Base-by-base conservation (phyloP, 2,888 invertebrate genomes). In the Escarpia spicata region DNA sequence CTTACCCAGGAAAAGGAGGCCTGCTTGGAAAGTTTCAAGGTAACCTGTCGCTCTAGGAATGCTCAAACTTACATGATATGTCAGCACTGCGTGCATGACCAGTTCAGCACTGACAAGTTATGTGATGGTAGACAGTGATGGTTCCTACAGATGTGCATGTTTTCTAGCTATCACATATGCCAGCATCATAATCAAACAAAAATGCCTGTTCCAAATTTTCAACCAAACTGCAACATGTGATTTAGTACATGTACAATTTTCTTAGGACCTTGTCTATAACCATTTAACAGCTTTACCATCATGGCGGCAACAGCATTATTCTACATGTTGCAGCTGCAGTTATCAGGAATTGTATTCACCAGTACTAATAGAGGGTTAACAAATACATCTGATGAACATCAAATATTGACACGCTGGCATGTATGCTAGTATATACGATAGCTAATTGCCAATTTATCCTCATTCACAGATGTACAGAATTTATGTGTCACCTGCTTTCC, bases 11-110 rank as follows among this genome's bases (percentile, higher is more conserved):
- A 75, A 75, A 75, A 75, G 75, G 75, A 75, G 75, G 75, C n/a
- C 75, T 75, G n/a, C 75, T 75, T 75, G 75, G 75, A n/a, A 75
- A 75, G 75, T 75, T 75, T 75, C 75, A 75, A 75, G 75, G 75
- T 75, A 75, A 75, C 75, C n/a, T 75, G 75, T 75, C 75, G n/a
- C 75, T 75, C 75, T 75, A 75, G 75, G 75, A 75, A 75, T 75
- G 75, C 52, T 9, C 75, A 75, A 75, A 75, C 75, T 75, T 75
- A 75, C 75, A 75, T 75, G 75, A 75, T 75, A 75, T 75, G 75
- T 75, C 75, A 75, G 75, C 75, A 75, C 75, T 75, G 75, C 75
- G 75, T 75, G 75, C 75, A 75, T 75, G 75, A 75, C 75, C 75
- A 75, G 75, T 75, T 75, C 75, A 75, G 75, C 75, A 75, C 75